These are phyloP conservation scores for Nannospalax galili DNA, from an alignment of 2,113 vertebrate species.

Conservation along the genomic window DNA sequence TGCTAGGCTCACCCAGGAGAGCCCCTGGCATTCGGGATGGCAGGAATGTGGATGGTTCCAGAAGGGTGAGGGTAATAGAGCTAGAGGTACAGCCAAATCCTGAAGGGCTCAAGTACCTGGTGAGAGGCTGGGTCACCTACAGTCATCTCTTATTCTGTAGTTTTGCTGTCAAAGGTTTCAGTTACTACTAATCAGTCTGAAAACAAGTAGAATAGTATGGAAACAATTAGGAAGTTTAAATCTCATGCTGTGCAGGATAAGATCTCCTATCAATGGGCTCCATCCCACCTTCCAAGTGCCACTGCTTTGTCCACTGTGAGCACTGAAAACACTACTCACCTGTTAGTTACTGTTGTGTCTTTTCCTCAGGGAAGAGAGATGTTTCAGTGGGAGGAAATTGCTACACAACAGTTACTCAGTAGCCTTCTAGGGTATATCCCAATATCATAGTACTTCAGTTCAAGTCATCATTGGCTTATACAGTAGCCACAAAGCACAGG, in stretches of 20 bases:
- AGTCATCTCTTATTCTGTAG: not conserved
- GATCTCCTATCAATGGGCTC: not conserved
- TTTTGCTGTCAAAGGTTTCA: not conserved
- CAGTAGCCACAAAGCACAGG: not conserved
- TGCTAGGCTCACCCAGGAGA: not conserved
- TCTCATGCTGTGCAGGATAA: not conserved
- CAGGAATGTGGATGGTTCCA: not conserved
- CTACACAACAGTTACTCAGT: not conserved
- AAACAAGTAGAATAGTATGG: not conserved
- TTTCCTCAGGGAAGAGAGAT: not conserved
- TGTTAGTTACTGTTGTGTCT: not conserved
- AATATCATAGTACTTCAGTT: not conserved
- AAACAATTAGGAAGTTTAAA: not conserved
- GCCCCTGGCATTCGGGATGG: not conserved
- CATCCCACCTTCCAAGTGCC: not conserved
- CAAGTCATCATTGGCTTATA: not conserved
- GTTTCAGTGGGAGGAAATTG: not conserved
- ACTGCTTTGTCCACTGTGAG: not conserved
- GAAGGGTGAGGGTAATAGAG: not conserved
- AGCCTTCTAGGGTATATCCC: not conserved
- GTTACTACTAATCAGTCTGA: not conserved
- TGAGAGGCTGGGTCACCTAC: not conserved
- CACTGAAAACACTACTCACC: too few species aligned
- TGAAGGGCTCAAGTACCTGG: rapidly evolving
- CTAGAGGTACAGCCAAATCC: not conserved